Conservation (phyloP, 1,140 invertebrate species). For the Hyphantria cunea region DNA sequence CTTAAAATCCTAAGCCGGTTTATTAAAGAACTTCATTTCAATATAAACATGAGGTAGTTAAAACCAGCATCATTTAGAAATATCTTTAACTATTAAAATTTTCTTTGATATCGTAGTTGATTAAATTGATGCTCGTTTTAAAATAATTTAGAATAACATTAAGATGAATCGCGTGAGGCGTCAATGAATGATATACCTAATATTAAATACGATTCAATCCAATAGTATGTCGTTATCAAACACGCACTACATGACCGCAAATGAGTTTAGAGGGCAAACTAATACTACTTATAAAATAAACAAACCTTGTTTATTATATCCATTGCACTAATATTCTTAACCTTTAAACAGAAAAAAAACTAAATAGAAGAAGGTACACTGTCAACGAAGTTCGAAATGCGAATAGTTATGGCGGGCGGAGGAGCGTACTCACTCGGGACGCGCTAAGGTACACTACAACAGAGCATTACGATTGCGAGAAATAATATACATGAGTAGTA, state of each 20-base stretch:
- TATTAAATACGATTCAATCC: too few relatives aligned
- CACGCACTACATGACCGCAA: not conserved
- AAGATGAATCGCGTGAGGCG: too few relatives aligned
- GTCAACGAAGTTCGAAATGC: constrained; percentile 14
- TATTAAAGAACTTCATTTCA: too few relatives aligned
- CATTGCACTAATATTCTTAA: constrained; percentile 12
- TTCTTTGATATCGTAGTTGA: too few relatives aligned
- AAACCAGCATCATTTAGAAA: too few relatives aligned
- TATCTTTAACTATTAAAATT: too few relatives aligned
- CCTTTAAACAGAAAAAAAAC: not conserved
- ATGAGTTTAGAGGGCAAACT: constrained; percentile 5
- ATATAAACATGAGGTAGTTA: too few relatives aligned
- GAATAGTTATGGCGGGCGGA: constrained; percentile 16
- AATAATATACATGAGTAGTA: constrained; percentile 21
- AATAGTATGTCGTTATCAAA: constrained; percentile 3
- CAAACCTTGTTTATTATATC: constrained; percentile 34
- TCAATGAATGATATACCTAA: too few relatives aligned
- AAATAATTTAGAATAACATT: too few relatives aligned
- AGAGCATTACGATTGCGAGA: constrained; percentile 10
- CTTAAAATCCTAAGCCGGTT: too few relatives aligned
- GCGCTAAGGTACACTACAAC: constrained; percentile 25
- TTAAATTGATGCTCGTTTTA: too few relatives aligned
- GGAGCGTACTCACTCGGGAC: constrained; percentile 12
- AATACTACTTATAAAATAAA: constrained; percentile 8
- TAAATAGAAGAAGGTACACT: constrained; percentile 13